Evolutionary conservation across 30 jellyfish, hydroid and myxozoan genomes (phyloP), one percentile per base, ranked within the genome.

Genomic region (Turritopsis rubra): DNA sequence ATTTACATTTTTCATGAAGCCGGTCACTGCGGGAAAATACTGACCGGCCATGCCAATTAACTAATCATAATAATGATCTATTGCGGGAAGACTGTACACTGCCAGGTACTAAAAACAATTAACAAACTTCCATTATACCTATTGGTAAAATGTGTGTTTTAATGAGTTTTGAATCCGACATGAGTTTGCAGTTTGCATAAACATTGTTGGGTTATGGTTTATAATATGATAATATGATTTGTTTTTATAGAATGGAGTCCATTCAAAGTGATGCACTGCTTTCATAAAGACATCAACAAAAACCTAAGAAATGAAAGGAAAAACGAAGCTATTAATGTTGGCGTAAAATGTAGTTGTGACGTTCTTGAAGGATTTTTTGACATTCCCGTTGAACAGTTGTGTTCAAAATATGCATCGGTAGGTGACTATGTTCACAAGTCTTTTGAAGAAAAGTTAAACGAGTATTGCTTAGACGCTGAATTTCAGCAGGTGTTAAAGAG

Each of bases 391-490:
- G 83, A 68, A 27, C 9, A 22, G 9, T 18, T n/a, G 8, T 23
- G 26, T 28, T 28, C 28, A 17, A 52, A 31, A 16, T 75, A 75
- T 21, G 22, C 26, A 75, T 75, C 83, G 17, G 83, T 75, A 75
- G 83, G 83, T 21, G 83, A 75, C 17, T 26, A n/a, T n/a, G 53
- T 75, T 23, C 27, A 26, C 66, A 31, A 75, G 0, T n/a, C 9
- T 26, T 26, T 29, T 22, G n/a, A 75, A 29, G 17, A 18, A 75
- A 75, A 75, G n/a, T 29, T 75, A 21, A 23, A n/a, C 28, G 60
- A 75, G 41, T 75, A 22, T 75, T 5, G 27, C 9, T 28, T 21
- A n/a, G 60, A 75, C n/a, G 1, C 17, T 13, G 75, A 29, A 0
- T 75, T 29, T 28, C 41, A 22, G 28, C 18, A 28, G 21, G 71